Conservation (phyloP, 2,797 vertebrate genomes). For the Nyctalus aviator region DNA sequence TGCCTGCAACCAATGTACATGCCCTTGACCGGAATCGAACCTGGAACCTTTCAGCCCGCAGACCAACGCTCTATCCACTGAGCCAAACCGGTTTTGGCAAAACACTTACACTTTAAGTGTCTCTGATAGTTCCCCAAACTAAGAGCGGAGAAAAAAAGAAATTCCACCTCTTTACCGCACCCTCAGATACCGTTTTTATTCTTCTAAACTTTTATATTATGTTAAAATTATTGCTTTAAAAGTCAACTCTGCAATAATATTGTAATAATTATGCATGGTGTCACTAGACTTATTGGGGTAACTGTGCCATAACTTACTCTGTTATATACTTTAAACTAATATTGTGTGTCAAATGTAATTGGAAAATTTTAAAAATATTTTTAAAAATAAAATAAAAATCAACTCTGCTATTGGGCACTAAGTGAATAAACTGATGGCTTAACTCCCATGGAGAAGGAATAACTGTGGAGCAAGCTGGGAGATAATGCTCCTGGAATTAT, state of each 20-base stretch:
- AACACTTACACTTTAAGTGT: background rate
- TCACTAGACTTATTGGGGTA: background rate
- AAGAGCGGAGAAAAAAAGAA: constrained; percentile 46
- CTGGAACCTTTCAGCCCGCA: too few species aligned
- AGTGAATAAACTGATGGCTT: constrained; percentile 34
- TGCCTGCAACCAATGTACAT: too few species aligned
- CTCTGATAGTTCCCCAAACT: constrained; percentile 6
- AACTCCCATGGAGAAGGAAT: background rate
- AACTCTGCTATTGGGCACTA: background rate
- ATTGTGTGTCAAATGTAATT: background rate
- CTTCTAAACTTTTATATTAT: constrained; percentile 32
- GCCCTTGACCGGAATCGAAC: too few species aligned
- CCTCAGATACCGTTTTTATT: background rate
- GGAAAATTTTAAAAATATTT: background rate
- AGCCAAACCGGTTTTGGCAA: background rate
- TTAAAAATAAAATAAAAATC: background rate
- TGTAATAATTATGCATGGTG: background rate
- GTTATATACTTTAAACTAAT: background rate
- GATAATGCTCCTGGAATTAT: constrained; percentile 3
- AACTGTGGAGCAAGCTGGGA: background rate
- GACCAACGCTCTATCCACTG: too few species aligned
- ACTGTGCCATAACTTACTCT: background rate
- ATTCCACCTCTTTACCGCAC: background rate
- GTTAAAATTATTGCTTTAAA: constrained; percentile 51
- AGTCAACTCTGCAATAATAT: background rate